These are phyloP conservation scores for Urosaurus nigricauda DNA, from an alignment of 2,797 vertebrate genomes.

Conservation along the genomic window DNA sequence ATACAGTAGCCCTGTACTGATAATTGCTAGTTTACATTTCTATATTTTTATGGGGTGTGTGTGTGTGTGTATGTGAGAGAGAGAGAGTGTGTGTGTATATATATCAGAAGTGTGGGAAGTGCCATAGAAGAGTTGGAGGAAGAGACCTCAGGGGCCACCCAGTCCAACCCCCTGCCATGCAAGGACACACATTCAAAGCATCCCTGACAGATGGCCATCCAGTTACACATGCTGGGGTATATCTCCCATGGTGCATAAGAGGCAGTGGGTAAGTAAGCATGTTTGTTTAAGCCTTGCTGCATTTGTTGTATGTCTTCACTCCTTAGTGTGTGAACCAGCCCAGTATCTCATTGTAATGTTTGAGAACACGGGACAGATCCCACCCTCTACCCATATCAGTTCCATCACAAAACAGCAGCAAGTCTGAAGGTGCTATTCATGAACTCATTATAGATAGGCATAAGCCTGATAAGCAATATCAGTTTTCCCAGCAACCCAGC, in stretches of 20 bases:
- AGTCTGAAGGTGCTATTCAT: constrained; percentile 53
- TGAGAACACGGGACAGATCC: constrained; percentile 76
- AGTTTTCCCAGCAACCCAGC: constrained; percentile 72
- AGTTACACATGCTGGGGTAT: too few species aligned
- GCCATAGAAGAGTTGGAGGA: too few species aligned
- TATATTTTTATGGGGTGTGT: too few species aligned
- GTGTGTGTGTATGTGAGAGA: too few species aligned
- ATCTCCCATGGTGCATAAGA: background rate
- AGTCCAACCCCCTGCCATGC: too few species aligned
- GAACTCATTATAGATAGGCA: constrained; percentile 60
- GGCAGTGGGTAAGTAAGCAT: background rate
- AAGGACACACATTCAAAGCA: too few species aligned
- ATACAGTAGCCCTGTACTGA: too few species aligned
- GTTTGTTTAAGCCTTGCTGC: background rate
- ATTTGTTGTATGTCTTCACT: background rate
- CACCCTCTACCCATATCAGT: constrained; percentile 63
- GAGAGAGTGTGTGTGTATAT: too few species aligned
- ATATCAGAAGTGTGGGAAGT: too few species aligned
- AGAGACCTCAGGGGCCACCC: too few species aligned
- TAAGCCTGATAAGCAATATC: constrained; percentile 70
- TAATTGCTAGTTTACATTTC: too few species aligned
- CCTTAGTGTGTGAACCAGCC: background rate
- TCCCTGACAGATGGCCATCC: too few species aligned
- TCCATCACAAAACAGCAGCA: constrained; percentile 62
- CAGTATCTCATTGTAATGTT: constrained; percentile 63